Evolutionary conservation across 2,113 vertebrate species (phyloP).

Genomic region (Cheirogaleus medius): DNA sequence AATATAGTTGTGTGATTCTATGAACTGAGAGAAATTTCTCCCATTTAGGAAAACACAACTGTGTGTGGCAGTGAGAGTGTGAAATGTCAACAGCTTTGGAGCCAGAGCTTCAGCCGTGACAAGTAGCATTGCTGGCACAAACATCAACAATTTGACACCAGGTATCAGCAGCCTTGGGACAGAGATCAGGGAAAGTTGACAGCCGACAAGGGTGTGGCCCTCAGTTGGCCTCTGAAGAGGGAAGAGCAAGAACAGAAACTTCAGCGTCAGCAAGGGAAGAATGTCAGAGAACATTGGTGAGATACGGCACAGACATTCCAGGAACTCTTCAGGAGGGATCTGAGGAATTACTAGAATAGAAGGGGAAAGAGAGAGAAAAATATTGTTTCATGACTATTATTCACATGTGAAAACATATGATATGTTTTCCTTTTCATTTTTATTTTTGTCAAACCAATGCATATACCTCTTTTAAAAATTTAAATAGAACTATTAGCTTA

Average conservation of each 20-base stretch:
- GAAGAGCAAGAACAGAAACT: background rate
- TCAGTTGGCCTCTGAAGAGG: background rate
- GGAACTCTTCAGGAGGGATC: background rate
- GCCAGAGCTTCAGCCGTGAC: background rate
- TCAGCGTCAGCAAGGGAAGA: background rate
- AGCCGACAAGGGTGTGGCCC: background rate
- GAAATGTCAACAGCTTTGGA: background rate
- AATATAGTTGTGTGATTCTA: constrained; percentile 12
- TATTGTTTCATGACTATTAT: background rate
- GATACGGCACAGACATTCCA: background rate
- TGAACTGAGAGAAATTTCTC: background rate
- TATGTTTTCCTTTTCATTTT: background rate
- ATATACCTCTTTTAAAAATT: background rate
- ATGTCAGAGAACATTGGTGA: background rate
- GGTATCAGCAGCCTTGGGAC: background rate
- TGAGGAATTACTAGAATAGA: background rate
- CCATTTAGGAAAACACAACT: background rate
- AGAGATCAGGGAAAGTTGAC: background rate
- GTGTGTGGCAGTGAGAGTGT: background rate
- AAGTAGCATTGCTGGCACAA: background rate
- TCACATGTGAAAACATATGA: background rate
- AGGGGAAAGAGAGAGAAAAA: background rate
- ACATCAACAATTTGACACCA: constrained; percentile 1
- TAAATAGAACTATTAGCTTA: background rate
- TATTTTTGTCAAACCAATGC: background rate